phyloP scores from a whole-genome alignment of 2,113 vertebrate species.

The Echinops telfairi region DNA sequence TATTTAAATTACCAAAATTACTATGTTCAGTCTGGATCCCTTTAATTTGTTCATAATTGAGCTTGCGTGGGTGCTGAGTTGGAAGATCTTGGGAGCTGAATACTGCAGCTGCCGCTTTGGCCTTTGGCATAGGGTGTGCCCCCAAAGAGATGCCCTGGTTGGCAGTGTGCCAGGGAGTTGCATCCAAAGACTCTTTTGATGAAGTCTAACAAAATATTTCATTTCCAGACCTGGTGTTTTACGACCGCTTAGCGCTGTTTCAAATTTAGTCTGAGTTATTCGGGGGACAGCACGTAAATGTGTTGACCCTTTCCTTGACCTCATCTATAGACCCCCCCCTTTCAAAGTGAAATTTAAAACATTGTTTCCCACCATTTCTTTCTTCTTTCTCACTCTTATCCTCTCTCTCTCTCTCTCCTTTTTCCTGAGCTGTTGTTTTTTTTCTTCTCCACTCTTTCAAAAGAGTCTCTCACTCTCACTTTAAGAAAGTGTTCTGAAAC shows the following conservation, averaged over 20 bases:
- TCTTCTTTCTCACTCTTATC: conserved; percentile 23
- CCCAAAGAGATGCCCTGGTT: conserved; percentile 81
- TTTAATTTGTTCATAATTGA: conserved; percentile 85
- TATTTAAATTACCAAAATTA: conserved; percentile 84
- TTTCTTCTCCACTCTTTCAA: conserved; percentile 48
- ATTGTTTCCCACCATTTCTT: conserved; percentile 14
- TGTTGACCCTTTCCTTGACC: conserved; percentile 65
- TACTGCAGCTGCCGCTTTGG: conserved; percentile 83
- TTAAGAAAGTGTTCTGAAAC: conserved; percentile 15
- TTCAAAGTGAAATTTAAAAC: conserved; percentile 73
- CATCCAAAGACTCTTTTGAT: conserved; percentile 80
- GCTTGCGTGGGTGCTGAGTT: conserved; percentile 83
- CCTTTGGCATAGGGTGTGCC: conserved; percentile 81
- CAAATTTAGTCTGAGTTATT: conserved; percentile 78
- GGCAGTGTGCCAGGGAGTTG: conserved; percentile 75
- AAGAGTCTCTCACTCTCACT: not conserved
- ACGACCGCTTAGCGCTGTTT: conserved; percentile 68
- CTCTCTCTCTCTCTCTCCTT: conserved; percentile 2
- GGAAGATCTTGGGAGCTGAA: conserved; percentile 80
- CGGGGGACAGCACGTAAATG: conserved; percentile 47
- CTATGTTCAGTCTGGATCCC: conserved; percentile 81
- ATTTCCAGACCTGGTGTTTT: conserved; percentile 81
- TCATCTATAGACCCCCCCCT: conserved; percentile 51
- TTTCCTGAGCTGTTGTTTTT: conserved; percentile 12
- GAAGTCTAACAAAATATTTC: conserved; percentile 80